Conservation (phyloP, 2,797 vertebrate species). For the Thalassophryne amazonica region DNA sequence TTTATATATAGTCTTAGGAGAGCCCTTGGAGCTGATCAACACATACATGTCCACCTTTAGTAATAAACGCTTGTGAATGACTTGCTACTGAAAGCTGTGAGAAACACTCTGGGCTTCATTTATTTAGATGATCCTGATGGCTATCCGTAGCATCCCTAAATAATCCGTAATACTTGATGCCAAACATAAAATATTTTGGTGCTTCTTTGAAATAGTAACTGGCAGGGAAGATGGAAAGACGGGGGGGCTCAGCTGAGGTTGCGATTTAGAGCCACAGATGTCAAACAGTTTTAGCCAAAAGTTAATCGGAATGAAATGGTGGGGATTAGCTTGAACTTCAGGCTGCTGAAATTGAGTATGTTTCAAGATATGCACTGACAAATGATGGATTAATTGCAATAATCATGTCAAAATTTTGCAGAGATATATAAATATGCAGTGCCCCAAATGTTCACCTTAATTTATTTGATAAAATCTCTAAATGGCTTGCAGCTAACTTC, state of each 20-base stretch:
- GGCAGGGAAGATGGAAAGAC: constrained; percentile 50
- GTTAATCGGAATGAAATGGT: constrained; percentile 18
- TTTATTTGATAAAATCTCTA: too few relatives aligned
- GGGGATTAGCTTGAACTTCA: constrained; percentile 3
- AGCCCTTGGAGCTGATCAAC: constrained; percentile 66
- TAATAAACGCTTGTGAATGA: constrained; percentile 63
- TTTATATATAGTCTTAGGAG: constrained; percentile 76
- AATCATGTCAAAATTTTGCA: too few relatives aligned
- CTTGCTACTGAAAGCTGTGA: constrained; percentile 50
- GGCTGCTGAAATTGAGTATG: too few relatives aligned
- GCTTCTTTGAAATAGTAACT: constrained; percentile 24
- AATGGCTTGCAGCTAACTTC: too few relatives aligned
- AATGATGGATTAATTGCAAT: too few relatives aligned
- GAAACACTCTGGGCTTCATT: constrained; percentile 14
- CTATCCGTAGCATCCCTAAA: constrained; percentile 12
- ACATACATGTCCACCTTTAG: constrained; percentile 58
- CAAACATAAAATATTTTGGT: constrained; percentile 13
- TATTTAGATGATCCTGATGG: constrained; percentile 27
- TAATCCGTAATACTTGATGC: constrained; percentile 17
- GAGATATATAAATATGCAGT: too few relatives aligned
- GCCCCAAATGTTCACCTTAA: too few relatives aligned
- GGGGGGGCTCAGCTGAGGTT: constrained; percentile 55
- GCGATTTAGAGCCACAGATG: constrained; percentile 47
- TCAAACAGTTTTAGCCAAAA: constrained; percentile 45
- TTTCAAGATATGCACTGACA: too few relatives aligned